Evolutionary conservation across 2,113 vertebrate genomes (phyloP).

Genomic region (Pipa parva): DNA sequence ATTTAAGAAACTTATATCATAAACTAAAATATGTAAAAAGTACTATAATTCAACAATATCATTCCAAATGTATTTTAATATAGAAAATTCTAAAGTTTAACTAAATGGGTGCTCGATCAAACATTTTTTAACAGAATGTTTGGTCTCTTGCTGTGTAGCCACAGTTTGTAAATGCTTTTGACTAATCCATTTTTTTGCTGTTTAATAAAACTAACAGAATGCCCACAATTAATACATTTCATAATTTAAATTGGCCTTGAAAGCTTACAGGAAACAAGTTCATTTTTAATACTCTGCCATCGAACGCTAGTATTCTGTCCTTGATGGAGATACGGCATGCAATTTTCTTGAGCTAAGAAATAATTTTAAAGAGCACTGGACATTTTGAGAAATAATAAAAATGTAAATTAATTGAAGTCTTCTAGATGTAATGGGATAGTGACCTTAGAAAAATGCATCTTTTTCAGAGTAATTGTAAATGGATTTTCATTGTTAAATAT

Average conservation of each 20-base stretch:
- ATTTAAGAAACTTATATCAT: too few relatives aligned
- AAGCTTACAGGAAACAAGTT: not conserved
- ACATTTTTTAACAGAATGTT: too few relatives aligned
- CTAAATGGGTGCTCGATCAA: not conserved
- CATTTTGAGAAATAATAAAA: slow-evolving; percentile 21
- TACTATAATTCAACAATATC: too few relatives aligned
- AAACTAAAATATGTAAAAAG: too few relatives aligned
- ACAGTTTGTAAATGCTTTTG: not conserved
- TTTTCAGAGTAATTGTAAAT: slow-evolving; percentile 27
- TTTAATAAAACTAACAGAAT: too few relatives aligned
- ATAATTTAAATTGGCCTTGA: slow-evolving; percentile 27
- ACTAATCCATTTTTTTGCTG: too few relatives aligned
- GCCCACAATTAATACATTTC: slow-evolving; percentile 12
- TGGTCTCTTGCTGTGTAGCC: too few relatives aligned
- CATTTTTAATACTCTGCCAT: not conserved
- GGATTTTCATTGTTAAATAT: slow-evolving; percentile 27
- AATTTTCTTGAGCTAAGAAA: slow-evolving; percentile 25
- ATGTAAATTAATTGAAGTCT: slow-evolving; percentile 38
- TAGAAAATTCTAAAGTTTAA: too few relatives aligned
- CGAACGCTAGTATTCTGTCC: slow-evolving; percentile 16
- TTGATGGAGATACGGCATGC: slow-evolving; percentile 28
- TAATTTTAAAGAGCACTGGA: not conserved
- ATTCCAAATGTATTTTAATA: too few relatives aligned
- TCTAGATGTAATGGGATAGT: slow-evolving; percentile 28
- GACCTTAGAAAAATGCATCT: slow-evolving; percentile 20